Percentiles rank a stretch among this genome's conserved stretches.
These are phyloP conservation scores for Nasonovia ribisnigri DNA, from an alignment of 2,888 invertebrate species.

Conservation along the genomic window DNA sequence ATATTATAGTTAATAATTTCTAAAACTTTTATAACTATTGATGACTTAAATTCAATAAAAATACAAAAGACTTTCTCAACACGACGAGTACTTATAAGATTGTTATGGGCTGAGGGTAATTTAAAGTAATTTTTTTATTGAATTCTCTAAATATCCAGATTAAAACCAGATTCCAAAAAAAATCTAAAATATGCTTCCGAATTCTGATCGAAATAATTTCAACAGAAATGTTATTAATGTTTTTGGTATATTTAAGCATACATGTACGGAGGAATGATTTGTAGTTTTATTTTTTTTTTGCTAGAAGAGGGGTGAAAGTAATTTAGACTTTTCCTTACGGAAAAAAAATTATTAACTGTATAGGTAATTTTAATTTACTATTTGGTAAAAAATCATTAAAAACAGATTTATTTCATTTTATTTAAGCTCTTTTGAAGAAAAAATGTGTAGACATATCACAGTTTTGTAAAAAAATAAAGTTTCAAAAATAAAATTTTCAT, in stretches of 20 bases:
- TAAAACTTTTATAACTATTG: background rate
- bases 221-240: background rate
- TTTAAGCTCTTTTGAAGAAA: background rate
- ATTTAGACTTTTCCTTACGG: too few relatives aligned
- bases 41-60: slow-evolving; percentile 1
- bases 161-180: background rate
- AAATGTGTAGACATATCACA: background rate
- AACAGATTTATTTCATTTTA: background rate
- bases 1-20: background rate
- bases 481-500: background rate
- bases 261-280: background rate
- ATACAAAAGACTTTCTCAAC: background rate
- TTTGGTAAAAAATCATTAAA: background rate
- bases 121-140: background rate
- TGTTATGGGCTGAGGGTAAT: background rate
- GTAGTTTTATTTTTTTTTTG: background rate
- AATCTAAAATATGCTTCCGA: too few relatives aligned
- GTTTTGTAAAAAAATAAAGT: background rate
- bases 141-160: background rate
- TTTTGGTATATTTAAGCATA: background rate
- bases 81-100: background rate
- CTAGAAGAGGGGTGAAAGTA: background rate
- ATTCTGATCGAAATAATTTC: too few relatives aligned
- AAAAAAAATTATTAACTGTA: background rate
- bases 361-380: background rate